Base-by-base conservation (phyloP, 2,888 invertebrate species). In the Rotaria socialis region DNA sequence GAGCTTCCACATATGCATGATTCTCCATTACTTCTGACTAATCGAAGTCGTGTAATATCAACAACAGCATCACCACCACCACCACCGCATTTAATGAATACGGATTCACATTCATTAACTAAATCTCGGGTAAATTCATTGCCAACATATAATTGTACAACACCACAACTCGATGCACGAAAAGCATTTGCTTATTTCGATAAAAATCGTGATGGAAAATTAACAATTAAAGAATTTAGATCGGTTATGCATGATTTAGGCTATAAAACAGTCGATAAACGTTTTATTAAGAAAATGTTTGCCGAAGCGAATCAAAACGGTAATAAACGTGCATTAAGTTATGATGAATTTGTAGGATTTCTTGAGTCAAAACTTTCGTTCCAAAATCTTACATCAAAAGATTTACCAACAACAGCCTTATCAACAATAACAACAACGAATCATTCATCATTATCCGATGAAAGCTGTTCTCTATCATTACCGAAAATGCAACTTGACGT, bases 171-270 rank as follows among this genome's bases (percentile, higher is more conserved):
- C 4, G 80, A 80, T 80, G 47, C 47, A 24, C 80, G 80, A 11
- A 43, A 47, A 80, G 80, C 80, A n/a, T 80, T 80, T 47, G 47
- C 80, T 47, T 80, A 80, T 80, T 80, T 80, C 24, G 80, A 80
- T 80, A 80, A 80, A 22, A 80, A 80, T 80, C 41, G 47, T 47
- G 80, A 80, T 80, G 80, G 80, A 47, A 80, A 47, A 80, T 80
- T 80, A 80, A 80, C 24, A 24, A 47, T 80, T 43, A 80, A 80
- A 80, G 80, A 80, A 80, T 80, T 80, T 47, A 80, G 19, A 80
- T 43, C 43, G n/a, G 80, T 80, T n/a, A 80, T 80, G 80, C 80
- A 47, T 43, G 47, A 43, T 47, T 47, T 80, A 16, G 80, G 80
- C 47, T 47, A 80, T 80, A 80, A 80, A 80, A 10, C 22, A 14